Base-by-base conservation (phyloP, 2,888 invertebrate genomes). In the Stomorhina lunata region DNA sequence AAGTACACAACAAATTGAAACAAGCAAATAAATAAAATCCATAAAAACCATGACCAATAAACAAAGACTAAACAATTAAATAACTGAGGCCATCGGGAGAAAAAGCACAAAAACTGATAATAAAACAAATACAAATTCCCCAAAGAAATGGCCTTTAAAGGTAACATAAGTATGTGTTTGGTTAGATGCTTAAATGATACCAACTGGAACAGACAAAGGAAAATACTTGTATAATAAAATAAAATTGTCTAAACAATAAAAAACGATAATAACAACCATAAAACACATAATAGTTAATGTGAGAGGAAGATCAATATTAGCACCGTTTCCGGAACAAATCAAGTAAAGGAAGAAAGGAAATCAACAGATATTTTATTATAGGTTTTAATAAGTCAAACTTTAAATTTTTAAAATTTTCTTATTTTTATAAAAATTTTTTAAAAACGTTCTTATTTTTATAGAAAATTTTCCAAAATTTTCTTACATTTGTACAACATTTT, bases 61-160 rank as follows among this genome's bases (percentile, higher is more conserved):
- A 57, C 50, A 29, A 66, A 48, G 68, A 68, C 61, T 68, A 69
- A 81, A 68, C 77, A 81, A 81, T 77, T 73, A 77, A 73, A 78
- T 78, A 81, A 63, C 59, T 61, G 40, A 37, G 55, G 45, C 55
- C 43, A 77, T n/a, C n/a, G n/a, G n/a, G 77, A 37, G 17, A 17
- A 57, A 37, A n/a, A 61, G 32, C n/a, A n/a, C n/a, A 32, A 37
- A 72, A 17, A 68, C 15, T n/a, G 53, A 79, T 22, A 57, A 59
- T 43, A 50, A 50, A 40, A 61, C 9, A 48, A 50, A 59, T 25
- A 50, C 25, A 25, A 68, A 61, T 27, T 66, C 72, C 57, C 29
- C 37, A 32, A 61, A 27, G 53, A 53, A 53, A 68, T 63, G 48
- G 55, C 27, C 22, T 63, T n/a, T 37, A 40, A 48, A 43, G 50